A percentile compares a stretch with the other conserved stretches of the same genome.
phyloP scores from a whole-genome alignment of 2,888 invertebrate genomes.

The Monopis laevigella region DNA sequence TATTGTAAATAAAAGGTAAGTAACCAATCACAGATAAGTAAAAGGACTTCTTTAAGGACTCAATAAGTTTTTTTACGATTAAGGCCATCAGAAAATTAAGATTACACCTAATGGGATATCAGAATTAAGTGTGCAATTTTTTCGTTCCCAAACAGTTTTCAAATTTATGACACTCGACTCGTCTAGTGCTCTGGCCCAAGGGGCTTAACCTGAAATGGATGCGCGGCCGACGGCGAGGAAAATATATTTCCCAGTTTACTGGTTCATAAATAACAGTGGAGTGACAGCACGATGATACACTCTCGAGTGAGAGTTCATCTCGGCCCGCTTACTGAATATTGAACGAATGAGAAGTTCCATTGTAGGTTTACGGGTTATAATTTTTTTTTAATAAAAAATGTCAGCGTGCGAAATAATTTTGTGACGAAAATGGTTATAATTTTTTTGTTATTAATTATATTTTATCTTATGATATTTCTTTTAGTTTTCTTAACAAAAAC shows the following conservation, averaged over 20 bases:
- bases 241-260: constrained; percentile 67
- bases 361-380: constrained; percentile 28
- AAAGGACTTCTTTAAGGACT: too few relatives aligned
- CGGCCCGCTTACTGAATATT: constrained; percentile 22
- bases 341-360: constrained; percentile 21
- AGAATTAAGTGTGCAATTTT: constrained; percentile 27
- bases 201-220: constrained; percentile 65
- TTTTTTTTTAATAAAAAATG: too few relatives aligned
- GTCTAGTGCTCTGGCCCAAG: constrained; percentile 58
- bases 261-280: constrained; percentile 63
- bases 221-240: constrained; percentile 53
- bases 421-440: too few relatives aligned
- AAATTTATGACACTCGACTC: constrained; percentile 66
- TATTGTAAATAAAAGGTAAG: too few relatives aligned
- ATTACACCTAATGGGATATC: too few relatives aligned
- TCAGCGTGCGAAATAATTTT: too few relatives aligned
- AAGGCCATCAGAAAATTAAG: too few relatives aligned
- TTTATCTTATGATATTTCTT: too few relatives aligned
- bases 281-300: constrained; percentile 66
- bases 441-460: too few relatives aligned
- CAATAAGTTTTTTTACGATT: too few relatives aligned
- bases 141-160: constrained; percentile 57
- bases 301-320: constrained; percentile 24
- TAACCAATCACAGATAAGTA: too few relatives aligned
- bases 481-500: too few relatives aligned